Percentiles rank a stretch among this genome's conserved stretches.
These are phyloP conservation scores for Nasua narica DNA, from an alignment of 2,797 vertebrate species.

Conservation along the genomic window DNA sequence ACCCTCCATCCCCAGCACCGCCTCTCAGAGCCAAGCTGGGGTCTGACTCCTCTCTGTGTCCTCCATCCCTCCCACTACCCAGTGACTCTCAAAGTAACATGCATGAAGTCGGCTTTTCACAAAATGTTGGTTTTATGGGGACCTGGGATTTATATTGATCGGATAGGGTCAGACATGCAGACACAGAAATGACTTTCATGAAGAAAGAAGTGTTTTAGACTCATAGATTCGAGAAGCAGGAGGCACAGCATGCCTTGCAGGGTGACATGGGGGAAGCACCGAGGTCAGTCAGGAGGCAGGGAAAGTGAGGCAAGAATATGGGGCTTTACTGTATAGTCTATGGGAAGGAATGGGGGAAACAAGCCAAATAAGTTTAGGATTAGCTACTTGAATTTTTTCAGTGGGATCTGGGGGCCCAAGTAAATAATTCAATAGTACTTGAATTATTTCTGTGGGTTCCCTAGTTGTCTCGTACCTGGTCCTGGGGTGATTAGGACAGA, in stretches of 20 bases:
- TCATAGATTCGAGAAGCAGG: neutral
- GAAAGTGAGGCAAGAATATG: neutral
- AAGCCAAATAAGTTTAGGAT: neutral
- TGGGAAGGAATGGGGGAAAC: neutral
- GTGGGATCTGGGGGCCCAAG: too few species aligned
- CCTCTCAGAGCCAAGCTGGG: neutral
- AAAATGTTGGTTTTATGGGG: neutral
- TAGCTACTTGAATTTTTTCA: neutral
- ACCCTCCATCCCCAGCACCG: neutral
- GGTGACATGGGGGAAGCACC: neutral
- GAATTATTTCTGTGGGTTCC: neutral
- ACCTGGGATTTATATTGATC: neutral
- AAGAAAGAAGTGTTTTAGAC: neutral
- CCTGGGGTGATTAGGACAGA: neutral
- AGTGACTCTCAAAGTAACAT: neutral
- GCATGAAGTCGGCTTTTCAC: neutral
- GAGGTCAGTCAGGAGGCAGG: neutral
- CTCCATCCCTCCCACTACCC: neutral
- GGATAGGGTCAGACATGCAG: neutral
- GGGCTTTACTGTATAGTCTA: neutral
- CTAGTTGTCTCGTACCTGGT: neutral
- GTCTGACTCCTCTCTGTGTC: neutral
- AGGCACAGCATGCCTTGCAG: neutral
- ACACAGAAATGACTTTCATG: neutral
- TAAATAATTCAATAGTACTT: too few species aligned